A percentile compares a stretch with the other conserved stretches of the same genome.
phyloP scores from a whole-genome alignment of 2,113 vertebrate genomes.

The Acrocephalus arundinaceus region DNA sequence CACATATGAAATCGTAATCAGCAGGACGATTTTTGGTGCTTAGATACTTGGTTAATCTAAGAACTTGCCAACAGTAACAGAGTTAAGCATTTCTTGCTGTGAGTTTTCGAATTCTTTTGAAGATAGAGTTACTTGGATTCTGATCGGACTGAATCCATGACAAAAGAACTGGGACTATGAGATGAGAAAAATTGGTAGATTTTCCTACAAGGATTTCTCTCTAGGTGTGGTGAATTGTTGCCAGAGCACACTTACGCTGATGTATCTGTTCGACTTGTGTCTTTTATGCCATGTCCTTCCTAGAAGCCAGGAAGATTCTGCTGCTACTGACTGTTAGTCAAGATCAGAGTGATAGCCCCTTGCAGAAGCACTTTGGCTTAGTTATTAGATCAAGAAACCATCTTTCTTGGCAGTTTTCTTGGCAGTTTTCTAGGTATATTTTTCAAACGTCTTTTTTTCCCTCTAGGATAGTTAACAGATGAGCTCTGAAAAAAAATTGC shows the following conservation, averaged over 20 bases:
- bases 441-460: neutral
- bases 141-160: neutral
- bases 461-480: neutral
- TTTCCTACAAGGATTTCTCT: neutral
- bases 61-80: neutral
- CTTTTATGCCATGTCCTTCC: neutral
- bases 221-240: neutral
- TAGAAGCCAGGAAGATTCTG: neutral
- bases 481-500: neutral
- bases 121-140: neutral
- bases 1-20: neutral
- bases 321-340: neutral
- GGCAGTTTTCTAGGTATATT: neutral
- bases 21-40: neutral
- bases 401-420: neutral
- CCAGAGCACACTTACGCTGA: neutral
- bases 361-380: neutral
- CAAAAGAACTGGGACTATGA: neutral
- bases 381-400: neutral
- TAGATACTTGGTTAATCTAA: slow-evolving; percentile 2
- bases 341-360: neutral
- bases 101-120: neutral
- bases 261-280: neutral
- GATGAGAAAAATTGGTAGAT: neutral
- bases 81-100: neutral